A percentile compares a stretch with the other conserved stretches of the same genome.
These are phyloP conservation scores for Magallana nippona DNA, from an alignment of 2,888 invertebrate species.

Conservation along the genomic window DNA sequence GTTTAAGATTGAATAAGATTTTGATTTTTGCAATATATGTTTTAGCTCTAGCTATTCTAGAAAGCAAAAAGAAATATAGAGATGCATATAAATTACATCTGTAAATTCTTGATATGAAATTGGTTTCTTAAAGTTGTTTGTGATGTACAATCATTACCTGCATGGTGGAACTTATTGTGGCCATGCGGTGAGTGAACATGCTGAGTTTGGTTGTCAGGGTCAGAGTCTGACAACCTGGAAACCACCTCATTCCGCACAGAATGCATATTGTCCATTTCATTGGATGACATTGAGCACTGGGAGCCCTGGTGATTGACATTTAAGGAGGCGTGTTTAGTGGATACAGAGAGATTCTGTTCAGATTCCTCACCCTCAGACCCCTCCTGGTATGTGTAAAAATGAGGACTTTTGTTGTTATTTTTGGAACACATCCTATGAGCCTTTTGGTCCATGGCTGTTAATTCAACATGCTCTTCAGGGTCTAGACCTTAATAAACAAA, in stretches of 20 bases:
- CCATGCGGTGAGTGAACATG: conserved; percentile 37
- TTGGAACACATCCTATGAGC: conserved; percentile 37
- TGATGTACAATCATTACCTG: conserved; percentile 44
- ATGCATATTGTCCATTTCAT: conserved; percentile 61
- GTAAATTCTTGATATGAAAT: no score
- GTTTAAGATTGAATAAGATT: background rate
- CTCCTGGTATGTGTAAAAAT: conserved; percentile 67
- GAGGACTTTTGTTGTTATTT: conserved; percentile 42
- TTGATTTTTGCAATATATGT: background rate
- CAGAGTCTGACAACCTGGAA: conserved; percentile 61
- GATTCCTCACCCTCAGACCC: conserved; percentile 76
- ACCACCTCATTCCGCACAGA: conserved; percentile 54
- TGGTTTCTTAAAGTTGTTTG: background rate
- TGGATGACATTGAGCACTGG: conserved; percentile 66
- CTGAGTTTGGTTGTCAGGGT: conserved; percentile 54
- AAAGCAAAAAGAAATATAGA: no score
- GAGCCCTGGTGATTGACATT: conserved; percentile 58
- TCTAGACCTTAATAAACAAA: conserved; percentile 46
- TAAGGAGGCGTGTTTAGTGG: conserved; percentile 54
- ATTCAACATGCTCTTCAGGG: conserved; percentile 46
- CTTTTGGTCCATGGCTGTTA: conserved; percentile 45
- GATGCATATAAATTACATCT: no score
- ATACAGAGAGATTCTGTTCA: conserved; percentile 57
- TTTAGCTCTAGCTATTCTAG: background rate
- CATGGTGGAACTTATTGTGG: conserved; percentile 46